Evolutionary conservation across 2,797 vertebrate species (phyloP), one percentile per base, ranked within the genome.

Genomic region (Scyliorhinus canicula): DNA sequence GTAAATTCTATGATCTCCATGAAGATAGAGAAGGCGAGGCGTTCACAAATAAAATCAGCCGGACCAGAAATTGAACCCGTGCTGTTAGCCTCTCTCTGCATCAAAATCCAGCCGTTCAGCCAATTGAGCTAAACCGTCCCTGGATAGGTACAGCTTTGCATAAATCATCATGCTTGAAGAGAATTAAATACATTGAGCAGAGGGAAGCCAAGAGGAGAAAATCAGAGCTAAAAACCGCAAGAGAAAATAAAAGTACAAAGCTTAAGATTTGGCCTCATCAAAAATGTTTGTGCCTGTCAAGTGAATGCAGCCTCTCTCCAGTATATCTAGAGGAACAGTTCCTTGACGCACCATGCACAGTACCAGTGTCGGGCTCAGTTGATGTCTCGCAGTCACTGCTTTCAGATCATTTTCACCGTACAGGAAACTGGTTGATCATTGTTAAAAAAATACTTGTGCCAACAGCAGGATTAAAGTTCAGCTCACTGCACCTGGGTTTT

Each of bases 401-500:
- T 40, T 60, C 35, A 60, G 60, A 57, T 60, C 19, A 21, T 60
- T 60, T 91, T 93, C 95, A 57, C 40, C 79, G 40, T 31, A 50
- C 69, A 67, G 24, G 74, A 95, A 95, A 44, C 74, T 35, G 12
- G 47, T 65, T n/a, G 88, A 40, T 91, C n/a, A 65, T 91, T 71
- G 44, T 71, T 52, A 52, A 79, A 95, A 57, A 95, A 79, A n/a
- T 50, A 91, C 86, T 90, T n/a, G 55, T 90, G 86, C 86, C 52
- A 90, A 57, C 35, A 91, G 35, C 57, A 63, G 86, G 95, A 96
- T 96, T 96, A 96, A 96, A 96, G 88, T 93, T 95, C 85, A 11
- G 0, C 84, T 95, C 88, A 95, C 95, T 95, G 96, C 96, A 96
- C 96, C 96, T 96, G 95, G 93, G 77, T 95, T 14, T 95, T 95